Base-by-base conservation (phyloP, 2,888 invertebrate species). In the Seira musarum region DNA sequence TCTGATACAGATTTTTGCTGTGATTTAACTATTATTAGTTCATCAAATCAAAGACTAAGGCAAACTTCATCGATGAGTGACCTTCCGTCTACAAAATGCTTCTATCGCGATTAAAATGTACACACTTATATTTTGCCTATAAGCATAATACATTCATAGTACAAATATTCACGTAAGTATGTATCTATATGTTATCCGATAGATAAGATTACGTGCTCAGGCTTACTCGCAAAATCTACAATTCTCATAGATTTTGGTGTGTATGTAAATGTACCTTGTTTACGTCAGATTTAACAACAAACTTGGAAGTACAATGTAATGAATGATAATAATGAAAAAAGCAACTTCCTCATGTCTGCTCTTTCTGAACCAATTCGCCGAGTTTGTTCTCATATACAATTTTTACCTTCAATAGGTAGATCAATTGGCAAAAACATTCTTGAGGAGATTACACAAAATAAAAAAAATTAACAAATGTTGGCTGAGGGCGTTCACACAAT, bases 321-420 rank as follows among this genome's bases (percentile, higher is more conserved):
- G 25, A 15, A 68, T 53, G 24, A 40, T 68, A 64, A 63, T 25
- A 72, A 69, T 69, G 10, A n/a, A 74, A 80, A 74, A 69, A 63
- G 21, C 63, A 35, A 80, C 74, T 80, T 80, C 80, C 80, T 80
- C 63, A 46, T 80, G 46, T 65, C 67, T 74, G 80, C 69, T 80
- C 80, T 63, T 21, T 22, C 6, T 72, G 78, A 78, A 67, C 67
- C 72, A 78, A 78, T 78, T 72, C 67, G 49, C 63, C 53, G 17
- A 53, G 25, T 64, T 76, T 69, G 53, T 65, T 30, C 49, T 64
- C 6, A 6, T 65, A 40, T 71, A 21, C 19, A 40, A 40, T 70
- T 63, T n/a, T 63, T 64, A n/a, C 19, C n/a, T 61, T 63, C 57
- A 71, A 69, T 57, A 63, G n/a, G n/a, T n/a, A n/a, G n/a, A n/a